A percentile compares a stretch with the other conserved stretches of the same genome.
These are phyloP conservation scores for Ladona fulva DNA, from an alignment of 1,140 invertebrate species.

Conservation along the genomic window DNA sequence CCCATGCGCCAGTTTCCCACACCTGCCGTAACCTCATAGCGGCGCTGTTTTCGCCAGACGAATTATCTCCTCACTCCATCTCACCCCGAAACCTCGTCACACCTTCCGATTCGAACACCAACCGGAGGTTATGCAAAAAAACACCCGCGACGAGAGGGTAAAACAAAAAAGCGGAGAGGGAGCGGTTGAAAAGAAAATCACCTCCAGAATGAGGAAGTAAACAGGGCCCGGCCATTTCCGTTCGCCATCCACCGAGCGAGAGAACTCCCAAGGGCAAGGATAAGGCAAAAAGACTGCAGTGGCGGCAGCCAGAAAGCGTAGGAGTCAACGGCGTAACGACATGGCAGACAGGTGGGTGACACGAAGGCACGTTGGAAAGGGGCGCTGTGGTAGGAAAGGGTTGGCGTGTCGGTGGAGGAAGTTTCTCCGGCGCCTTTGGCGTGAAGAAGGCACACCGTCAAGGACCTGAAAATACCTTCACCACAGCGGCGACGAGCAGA, in stretches of 20 bases:
- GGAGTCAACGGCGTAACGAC: background rate
- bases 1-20: background rate
- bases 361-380: background rate
- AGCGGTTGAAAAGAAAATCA: too few relatives aligned
- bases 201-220: background rate
- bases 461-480: background rate
- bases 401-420: background rate
- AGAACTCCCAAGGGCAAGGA: background rate
- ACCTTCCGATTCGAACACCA: too few relatives aligned
- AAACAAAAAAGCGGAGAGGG: too few relatives aligned
- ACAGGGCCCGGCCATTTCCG: background rate
- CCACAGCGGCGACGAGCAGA: background rate
- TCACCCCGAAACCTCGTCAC: too few relatives aligned
- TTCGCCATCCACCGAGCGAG: too few relatives aligned
- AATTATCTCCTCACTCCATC: background rate
- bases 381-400: background rate
- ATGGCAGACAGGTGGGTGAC: constrained; percentile 1
- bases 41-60: background rate
- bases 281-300: background rate
- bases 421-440: background rate
- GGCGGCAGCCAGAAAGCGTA: background rate
- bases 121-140: too few relatives aligned
- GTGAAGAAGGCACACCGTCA: background rate
- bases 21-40: background rate
- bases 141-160: too few relatives aligned